Evolutionary conservation across 1,140 invertebrate genomes (phyloP).

Genomic region (Grapholita molesta): DNA sequence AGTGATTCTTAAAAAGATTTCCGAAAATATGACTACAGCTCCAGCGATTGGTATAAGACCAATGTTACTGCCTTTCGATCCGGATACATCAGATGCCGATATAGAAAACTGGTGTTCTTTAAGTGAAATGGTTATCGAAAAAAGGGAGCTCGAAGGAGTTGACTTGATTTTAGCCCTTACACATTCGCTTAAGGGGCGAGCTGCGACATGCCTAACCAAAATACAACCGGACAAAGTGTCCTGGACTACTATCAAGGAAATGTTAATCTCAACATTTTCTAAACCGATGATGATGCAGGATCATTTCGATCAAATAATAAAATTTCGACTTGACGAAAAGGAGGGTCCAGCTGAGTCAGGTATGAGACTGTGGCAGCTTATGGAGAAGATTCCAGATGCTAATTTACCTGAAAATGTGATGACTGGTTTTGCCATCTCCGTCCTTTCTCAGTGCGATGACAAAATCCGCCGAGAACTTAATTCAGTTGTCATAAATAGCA

Average conservation of each 20-base stretch:
- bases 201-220: constrained; percentile 26
- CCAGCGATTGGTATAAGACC: background rate
- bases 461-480: constrained; percentile 28
- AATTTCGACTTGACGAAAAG: constrained; percentile 25
- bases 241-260: constrained; percentile 26
- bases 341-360: constrained; percentile 28
- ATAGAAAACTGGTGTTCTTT: constrained; percentile 27
- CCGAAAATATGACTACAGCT: background rate
- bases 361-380: constrained; percentile 29
- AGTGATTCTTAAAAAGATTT: background rate
- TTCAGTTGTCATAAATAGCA: constrained; percentile 19
- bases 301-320: constrained; percentile 32
- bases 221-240: constrained; percentile 17
- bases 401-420: constrained; percentile 25
- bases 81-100: constrained; percentile 21
- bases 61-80: constrained; percentile 18
- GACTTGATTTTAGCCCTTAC: constrained; percentile 28
- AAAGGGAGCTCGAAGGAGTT: constrained; percentile 18
- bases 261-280: constrained; percentile 27
- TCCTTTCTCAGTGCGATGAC: constrained; percentile 26
- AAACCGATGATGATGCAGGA: constrained; percentile 36
- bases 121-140: constrained; percentile 21
- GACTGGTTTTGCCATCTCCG: constrained; percentile 29
- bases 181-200: constrained; percentile 27
- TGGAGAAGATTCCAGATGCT: constrained; percentile 29